Base-by-base conservation (phyloP, 2,113 vertebrate species). In the Clarias magur region DNA sequence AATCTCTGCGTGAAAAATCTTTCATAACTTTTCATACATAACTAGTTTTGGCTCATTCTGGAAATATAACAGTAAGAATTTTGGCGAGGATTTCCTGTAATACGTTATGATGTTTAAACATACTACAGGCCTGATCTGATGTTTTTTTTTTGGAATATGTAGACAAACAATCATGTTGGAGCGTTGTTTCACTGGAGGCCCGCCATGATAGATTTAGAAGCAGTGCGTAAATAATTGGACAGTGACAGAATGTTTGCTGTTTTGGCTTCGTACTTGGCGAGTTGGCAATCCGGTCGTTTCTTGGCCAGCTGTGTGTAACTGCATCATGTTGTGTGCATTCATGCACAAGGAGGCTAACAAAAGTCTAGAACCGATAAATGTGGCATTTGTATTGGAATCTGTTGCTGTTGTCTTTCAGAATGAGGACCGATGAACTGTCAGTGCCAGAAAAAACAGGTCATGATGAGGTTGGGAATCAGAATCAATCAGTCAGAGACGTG, bases 1-100 rank as follows among this genome's bases (percentile, higher is more conserved):
- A 75, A 84, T 53, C 82, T 84, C 59, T 65, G 59, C 88, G 84
- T 81, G 73, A 86, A 34, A 34, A 34, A 62, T 25, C 76, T 65
- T 85, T 86, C 30, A 27, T 89, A 82, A 83, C 70, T 57, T 86
- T 67, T 48, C 57, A 62, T 86, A 25, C 80, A 70, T 72, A 86
- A 80, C 68, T 56, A 65, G 67, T 16, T 34, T 34, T 56, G 75
- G 73, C 85, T 59, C 56, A 72, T 76, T 65, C 42, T 84, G 56
- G 16, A 72, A 56, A 85, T 78, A 73, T 38, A 56, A 68, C 27
- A 63, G 75, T 60, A 67, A 34, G 38, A 84, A 84, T 70, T 84
- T 72, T 73, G 88, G 80, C 70, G 80, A 17, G 73, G 59, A 56
- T 62, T 34, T 57, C 17, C 67, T 60, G 63, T 65, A 53, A 53